These are phyloP conservation scores for Phaethornis superciliosus DNA, from an alignment of 2,113 vertebrate genomes.

Conservation along the genomic window DNA sequence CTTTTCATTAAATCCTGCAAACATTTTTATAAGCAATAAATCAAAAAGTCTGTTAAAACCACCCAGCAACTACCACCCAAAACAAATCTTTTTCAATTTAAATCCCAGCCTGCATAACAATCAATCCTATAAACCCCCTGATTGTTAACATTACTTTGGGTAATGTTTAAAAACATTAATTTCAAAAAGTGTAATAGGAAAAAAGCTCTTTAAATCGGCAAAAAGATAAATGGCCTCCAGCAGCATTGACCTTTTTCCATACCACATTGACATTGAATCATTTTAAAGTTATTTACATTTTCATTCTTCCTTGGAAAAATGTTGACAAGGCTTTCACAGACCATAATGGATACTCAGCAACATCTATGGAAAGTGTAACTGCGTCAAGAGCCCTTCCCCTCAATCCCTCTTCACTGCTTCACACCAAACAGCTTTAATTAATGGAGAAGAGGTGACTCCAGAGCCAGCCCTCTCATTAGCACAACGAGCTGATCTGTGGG, in stretches of 20 bases:
- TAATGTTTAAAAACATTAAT: conserved; percentile 80
- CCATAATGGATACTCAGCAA: conserved; percentile 46
- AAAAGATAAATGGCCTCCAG: conserved; percentile 73
- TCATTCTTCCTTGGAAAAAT: conserved; percentile 73
- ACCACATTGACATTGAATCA: conserved; percentile 77
- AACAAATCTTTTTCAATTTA: conserved; percentile 41
- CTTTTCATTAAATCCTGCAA: background rate
- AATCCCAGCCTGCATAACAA: conserved; percentile 31
- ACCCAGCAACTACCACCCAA: background rate
- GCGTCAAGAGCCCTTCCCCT: conserved; percentile 31
- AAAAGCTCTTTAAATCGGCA: conserved; percentile 76
- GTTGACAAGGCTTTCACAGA: conserved; percentile 78
- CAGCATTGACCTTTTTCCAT: conserved; percentile 68
- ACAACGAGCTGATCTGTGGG: background rate
- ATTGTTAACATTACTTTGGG: conserved; percentile 76
- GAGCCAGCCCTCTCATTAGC: conserved; percentile 58
- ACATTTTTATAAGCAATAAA: background rate
- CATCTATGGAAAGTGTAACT: background rate
- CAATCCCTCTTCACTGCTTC: background rate
- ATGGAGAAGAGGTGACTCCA: conserved; percentile 62
- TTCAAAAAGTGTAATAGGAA: conserved; percentile 79
- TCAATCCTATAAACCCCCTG: conserved; percentile 72
- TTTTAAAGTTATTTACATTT: conserved; percentile 80
- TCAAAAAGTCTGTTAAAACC: background rate
- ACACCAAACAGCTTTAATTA: conserved; percentile 62